Base-by-base conservation (phyloP, 2,797 vertebrate genomes). In the Acanthiza pusilla region DNA sequence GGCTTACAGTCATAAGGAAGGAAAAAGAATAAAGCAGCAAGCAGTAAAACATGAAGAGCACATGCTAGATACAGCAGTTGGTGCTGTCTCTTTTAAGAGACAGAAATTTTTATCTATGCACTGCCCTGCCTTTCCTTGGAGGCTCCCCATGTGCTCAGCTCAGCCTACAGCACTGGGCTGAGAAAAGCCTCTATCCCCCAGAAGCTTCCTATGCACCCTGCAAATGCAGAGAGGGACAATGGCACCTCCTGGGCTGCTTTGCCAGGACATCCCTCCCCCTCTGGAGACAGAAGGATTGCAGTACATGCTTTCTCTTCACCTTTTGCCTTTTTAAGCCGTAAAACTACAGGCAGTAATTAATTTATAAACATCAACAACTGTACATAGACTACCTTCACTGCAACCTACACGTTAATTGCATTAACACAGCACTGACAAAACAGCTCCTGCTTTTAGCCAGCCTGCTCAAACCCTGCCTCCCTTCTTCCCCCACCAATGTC, bases 341-440 rank as follows among this genome's bases (percentile, higher is more conserved):
- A 54, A 73, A 61, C 55, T n/a, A 27, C 11, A 29, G 18, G 34
- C 10, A 61, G 9, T 23, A 48, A 40, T 47, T 85, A 0, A 71
- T 50, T 72, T 36, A 2, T 71, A 82, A 63, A 5, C 17, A 88
- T 15, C 32, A 38, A 11, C 38, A 53, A 14, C 32, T 25, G 16
- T 8, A 50, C 10, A 23, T 1, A 85, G 60, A 25, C 12, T 16
- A 29, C 53, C 25, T 32, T 38, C 42, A 30, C 5, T 15, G n/a
- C 32, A 32, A 42, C 0, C 4, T 19, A 27, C 2, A 0, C 5
- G 18, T 18, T 21, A 42, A 73, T 18, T 20, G 18, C 13, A 5
- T 32, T 42, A 83, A 58, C 7, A 1, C 3, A 13, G 32, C 13
- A 23, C 26, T 9, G 38, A 42, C 14, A 42, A 51, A 63, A 51